Base-by-base conservation (phyloP, 2,113 vertebrate genomes). In the Strix aluco region DNA sequence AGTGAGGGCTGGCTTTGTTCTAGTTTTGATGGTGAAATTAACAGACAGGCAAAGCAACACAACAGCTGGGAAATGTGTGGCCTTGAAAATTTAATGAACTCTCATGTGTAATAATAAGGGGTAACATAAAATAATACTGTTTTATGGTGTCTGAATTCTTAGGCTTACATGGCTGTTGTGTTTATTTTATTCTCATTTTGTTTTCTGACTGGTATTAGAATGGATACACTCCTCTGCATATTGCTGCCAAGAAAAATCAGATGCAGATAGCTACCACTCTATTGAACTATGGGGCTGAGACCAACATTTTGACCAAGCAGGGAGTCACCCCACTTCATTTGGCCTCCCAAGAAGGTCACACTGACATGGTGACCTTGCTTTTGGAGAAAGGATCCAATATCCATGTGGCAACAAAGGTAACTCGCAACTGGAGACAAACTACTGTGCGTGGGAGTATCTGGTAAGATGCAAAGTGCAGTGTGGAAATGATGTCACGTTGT, bases 171-270 rank as follows among this genome's bases (percentile, higher is more conserved):
- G 21, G n/a, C 52, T 74, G 47, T n/a, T 51, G 12, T 22, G n/a
- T 34, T 96, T 72, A 96, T 30, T 79, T 94, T 1, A 11, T 77
- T 93, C 44, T 90, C 6, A 1, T 19, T 86, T 91, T 88, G 38
- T 88, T 85, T 61, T 65, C 77, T 79, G 81, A 3, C 49, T 83
- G 70, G 15, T 88, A 86, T 42, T 97, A 99, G 99, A 99, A 99
- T 57, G 99, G 99, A 52, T 99, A 99, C 87, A 99, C 99, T 1
- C 99, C 99, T 40, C 97, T 99, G 96, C 72, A 99, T 97, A 91
- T 99, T 13, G 99, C 99, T 51, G 99, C 99, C 63, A 99, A 99
- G 98, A 99, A 99, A 98, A 99, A 99, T 92, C 99, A 99, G 97
- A 99, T 99, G 99, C 99, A 99, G 72, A 99, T 99, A 20, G 99